Evolutionary conservation across 64 coral and sea anemone genomes (phyloP).

Genomic region (Astreopora myriophthalma): DNA sequence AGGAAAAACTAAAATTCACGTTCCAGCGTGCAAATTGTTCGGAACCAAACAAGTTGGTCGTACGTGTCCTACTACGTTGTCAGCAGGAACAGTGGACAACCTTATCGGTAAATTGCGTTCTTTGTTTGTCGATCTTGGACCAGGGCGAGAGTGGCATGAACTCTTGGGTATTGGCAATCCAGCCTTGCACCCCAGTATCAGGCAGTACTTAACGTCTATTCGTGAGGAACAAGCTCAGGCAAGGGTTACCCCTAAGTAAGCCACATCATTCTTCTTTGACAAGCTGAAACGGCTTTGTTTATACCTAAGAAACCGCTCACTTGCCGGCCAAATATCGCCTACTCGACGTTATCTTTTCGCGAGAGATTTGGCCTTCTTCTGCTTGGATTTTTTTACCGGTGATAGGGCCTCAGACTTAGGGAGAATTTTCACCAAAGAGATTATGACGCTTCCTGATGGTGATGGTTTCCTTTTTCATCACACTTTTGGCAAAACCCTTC

Average conservation of each 20-base stretch:
- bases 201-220: background rate
- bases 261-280: conserved; percentile 6
- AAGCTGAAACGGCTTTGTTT: background rate
- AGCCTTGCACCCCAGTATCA: background rate
- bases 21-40: background rate
- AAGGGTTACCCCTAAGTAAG: conserved; percentile 11
- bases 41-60: background rate
- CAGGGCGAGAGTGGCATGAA: background rate
- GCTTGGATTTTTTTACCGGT: conserved; percentile 13
- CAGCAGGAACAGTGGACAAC: conserved; percentile 49
- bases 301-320: background rate
- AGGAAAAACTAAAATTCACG: conserved; percentile 27
- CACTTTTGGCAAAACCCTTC: background rate
- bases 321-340: background rate
- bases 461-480: background rate
- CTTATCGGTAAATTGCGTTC: conserved; percentile 38
- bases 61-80: background rate
- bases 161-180: conserved; percentile 4
- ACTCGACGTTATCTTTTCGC: background rate
- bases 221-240: conserved; percentile 30
- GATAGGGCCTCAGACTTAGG: conserved; percentile 22
- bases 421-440: background rate
- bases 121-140: conserved; percentile 24
- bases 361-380: conserved; percentile 50
- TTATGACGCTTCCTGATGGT: background rate